Conservation (phyloP, 2,797 vertebrate species). For the Tamandua tetradactyla region DNA sequence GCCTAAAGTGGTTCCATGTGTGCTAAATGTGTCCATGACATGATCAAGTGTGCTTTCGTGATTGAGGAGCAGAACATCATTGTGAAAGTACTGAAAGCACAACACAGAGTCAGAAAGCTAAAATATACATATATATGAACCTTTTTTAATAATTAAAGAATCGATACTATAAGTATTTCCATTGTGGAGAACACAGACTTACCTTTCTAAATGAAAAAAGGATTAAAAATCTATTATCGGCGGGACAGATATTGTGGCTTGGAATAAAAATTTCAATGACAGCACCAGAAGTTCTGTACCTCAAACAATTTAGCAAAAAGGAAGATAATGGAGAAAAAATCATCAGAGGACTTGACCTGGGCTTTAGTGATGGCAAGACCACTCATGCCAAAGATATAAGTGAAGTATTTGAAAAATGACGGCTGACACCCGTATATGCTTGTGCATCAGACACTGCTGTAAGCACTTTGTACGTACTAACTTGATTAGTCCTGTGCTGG, state of each 20-base stretch:
- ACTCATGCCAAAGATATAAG: not conserved
- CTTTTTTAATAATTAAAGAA: no score
- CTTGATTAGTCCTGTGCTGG: no score
- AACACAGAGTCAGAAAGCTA: no score
- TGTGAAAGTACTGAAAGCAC: no score
- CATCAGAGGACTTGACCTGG: not conserved
- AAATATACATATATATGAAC: no score
- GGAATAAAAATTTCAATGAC: slow-evolving; percentile 4
- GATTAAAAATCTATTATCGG: not conserved
- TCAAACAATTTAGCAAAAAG: not conserved
- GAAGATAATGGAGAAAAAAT: not conserved
- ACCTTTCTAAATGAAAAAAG: slow-evolving; percentile 13
- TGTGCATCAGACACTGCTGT: not conserved
- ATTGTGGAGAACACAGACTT: not conserved
- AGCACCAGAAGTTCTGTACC: not conserved
- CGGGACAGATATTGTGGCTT: not conserved
- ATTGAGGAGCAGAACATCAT: no score
- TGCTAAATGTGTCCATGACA: no score
- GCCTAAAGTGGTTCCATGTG: no score
- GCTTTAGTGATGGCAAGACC: not conserved
- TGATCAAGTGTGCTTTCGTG: no score
- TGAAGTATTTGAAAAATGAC: not conserved
- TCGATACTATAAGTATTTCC: not conserved
- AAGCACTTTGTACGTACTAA: not conserved
- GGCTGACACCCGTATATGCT: not conserved